A percentile compares a stretch with the other conserved stretches of the same genome.
phyloP scores from a whole-genome alignment of 2,888 invertebrate genomes.

The Eucriotettix oculatus region DNA sequence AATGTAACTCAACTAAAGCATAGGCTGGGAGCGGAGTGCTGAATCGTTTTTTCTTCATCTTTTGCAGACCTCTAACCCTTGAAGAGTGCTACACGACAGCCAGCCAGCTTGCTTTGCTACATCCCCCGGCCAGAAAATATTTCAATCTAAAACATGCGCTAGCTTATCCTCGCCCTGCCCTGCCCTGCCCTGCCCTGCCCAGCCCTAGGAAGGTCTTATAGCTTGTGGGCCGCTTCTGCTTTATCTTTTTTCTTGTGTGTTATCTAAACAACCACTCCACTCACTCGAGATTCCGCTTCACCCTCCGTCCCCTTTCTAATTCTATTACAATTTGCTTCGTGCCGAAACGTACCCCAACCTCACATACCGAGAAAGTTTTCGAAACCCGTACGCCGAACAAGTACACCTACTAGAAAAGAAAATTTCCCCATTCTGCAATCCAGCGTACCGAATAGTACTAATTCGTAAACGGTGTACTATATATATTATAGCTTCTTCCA shows the following conservation, averaged over 20 bases:
- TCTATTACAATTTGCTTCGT: too few species aligned
- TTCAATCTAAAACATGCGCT: conserved; percentile 13
- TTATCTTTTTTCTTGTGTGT: conserved; percentile 6
- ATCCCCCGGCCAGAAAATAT: conserved; percentile 16
- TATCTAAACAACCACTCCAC: not conserved
- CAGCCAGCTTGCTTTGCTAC: conserved; percentile 31
- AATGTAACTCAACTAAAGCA: too few species aligned
- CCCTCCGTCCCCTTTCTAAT: not conserved
- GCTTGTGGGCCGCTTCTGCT: conserved; percentile 10
- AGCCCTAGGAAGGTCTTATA: conserved; percentile 10
- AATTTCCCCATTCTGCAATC: too few species aligned
- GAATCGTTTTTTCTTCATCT: conserved; percentile 13
- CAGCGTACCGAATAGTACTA: too few species aligned
- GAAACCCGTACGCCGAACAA: too few species aligned
- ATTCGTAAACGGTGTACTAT: too few species aligned
- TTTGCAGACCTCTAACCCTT: conserved; percentile 17
- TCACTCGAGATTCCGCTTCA: not conserved
- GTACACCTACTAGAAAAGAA: too few species aligned
- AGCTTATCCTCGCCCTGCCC: conserved; percentile 13
- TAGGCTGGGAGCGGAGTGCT: conserved; percentile 7
- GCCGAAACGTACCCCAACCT: too few species aligned
- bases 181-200: conserved; percentile 6
- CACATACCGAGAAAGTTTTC: too few species aligned
- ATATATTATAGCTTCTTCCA: conserved; percentile 5
- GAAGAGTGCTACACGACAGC: conserved; percentile 15